These are phyloP conservation scores for Actinernus sp. DNA, from an alignment of 92 coral and sea anemone species.

Conservation along the genomic window DNA sequence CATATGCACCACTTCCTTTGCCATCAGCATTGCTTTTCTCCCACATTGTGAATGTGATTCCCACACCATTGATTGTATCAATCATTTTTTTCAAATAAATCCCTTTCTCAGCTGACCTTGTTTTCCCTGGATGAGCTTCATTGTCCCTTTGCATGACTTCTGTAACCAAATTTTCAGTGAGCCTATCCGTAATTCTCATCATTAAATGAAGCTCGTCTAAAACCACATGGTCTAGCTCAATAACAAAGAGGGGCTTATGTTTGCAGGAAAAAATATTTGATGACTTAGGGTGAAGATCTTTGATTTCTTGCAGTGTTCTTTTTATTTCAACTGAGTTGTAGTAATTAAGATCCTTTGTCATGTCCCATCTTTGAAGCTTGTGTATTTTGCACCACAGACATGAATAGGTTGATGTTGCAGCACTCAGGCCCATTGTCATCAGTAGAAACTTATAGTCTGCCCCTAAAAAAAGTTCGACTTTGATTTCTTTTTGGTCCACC, in stretches of 20 bases:
- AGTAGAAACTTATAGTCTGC: conserved; percentile 24
- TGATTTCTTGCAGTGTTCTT: conserved; percentile 9
- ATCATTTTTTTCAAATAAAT: conserved; percentile 13
- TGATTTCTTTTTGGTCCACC: conserved; percentile 24
- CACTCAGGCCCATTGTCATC: conserved; percentile 5
- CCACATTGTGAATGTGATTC: conserved; percentile 25
- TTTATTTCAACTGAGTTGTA: not conserved
- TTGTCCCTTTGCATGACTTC: conserved; percentile 30
- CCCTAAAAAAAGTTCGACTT: conserved; percentile 4
- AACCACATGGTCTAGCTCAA: conserved; percentile 3
- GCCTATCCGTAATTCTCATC: conserved; percentile 7
- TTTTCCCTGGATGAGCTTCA: too few relatives aligned
- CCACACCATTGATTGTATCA: conserved; percentile 5
- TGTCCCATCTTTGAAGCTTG: conserved; percentile 9
- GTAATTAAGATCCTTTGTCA: conserved; percentile 2
- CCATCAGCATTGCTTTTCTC: conserved; percentile 33
- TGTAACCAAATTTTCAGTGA: conserved; percentile 6
- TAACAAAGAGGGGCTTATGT: conserved; percentile 1
- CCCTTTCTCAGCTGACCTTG: too few relatives aligned
- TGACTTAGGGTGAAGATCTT: not conserved
- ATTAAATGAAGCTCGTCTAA: conserved; percentile 24
- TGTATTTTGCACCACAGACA: conserved; percentile 5
- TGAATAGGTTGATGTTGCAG: conserved; percentile 1
- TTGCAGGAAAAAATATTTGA: conserved; percentile 5
- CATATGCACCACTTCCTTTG: conserved; percentile 6